Evolutionary conservation across 2,888 invertebrate genomes (phyloP).

Genomic region (Rutpela maculata): DNA sequence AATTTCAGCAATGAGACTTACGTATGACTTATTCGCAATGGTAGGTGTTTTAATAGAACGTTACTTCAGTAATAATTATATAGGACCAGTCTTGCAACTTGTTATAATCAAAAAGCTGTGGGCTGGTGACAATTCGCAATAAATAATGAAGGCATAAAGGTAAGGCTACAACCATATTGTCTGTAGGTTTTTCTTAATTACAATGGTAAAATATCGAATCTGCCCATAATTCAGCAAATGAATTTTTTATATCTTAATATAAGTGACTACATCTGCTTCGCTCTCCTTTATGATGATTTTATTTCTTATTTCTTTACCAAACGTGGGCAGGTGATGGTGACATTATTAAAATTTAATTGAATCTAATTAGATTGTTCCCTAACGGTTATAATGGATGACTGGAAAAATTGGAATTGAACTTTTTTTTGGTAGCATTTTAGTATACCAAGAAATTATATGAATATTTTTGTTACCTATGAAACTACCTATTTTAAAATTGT

Average conservation of each 20-base stretch:
- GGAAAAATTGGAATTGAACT: no score
- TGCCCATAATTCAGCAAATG: constrained; percentile 15
- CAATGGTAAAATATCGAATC: constrained; percentile 48
- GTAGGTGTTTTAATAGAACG: constrained; percentile 56
- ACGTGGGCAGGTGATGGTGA: constrained; percentile 5
- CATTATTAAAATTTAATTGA: background rate
- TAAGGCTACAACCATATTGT: constrained; percentile 45
- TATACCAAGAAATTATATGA: no score
- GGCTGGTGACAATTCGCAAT: constrained; percentile 55
- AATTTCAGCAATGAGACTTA: constrained; percentile 35
- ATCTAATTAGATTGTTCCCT: background rate
- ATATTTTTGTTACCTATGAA: no score
- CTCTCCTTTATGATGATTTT: background rate
- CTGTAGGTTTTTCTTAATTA: constrained; percentile 37
- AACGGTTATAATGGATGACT: no score
- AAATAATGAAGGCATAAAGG: constrained; percentile 49
- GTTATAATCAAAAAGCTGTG: constrained; percentile 48
- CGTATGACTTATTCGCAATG: constrained; percentile 47
- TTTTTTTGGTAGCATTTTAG: no score
- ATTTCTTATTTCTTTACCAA: background rate
- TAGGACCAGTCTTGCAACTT: constrained; percentile 49
- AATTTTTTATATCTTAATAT: constrained; percentile 30
- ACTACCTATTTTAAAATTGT: no score
- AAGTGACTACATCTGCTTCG: constrained; percentile 8
- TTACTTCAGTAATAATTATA: constrained; percentile 53